Evolutionary conservation across 2,888 invertebrate genomes (phyloP), one percentile per base, ranked within the genome.

Genomic region (Sesamia inferens): DNA sequence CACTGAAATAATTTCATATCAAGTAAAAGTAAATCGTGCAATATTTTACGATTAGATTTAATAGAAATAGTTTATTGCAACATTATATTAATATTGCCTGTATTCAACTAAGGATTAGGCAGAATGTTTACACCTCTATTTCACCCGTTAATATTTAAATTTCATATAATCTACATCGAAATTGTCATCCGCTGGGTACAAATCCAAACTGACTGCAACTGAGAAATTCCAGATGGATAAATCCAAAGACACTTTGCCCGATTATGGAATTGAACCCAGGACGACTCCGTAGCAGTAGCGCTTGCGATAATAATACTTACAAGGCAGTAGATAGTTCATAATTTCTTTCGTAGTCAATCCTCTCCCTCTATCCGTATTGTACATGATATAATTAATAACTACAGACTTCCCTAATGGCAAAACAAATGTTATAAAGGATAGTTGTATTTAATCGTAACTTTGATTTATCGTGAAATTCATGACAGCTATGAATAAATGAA

Each of bases 401-500:
- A 68, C 6, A 75, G 22, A 19, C 13, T 47, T 54, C n/a, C 31
- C 0, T 47, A 39, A 39, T 39, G 22, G 54, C 42, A 14, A 51
- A 54, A 68, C 14, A 68, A 51, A 54, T 5, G 4, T 19, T 57
- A 24, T 42, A 3, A 70, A 64, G 58, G 22, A 65, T n/a, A 16
- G 24, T 16, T 24, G n/a, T 51, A 22, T 19, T 55, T 79, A 63
- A 79, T 78, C 14, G 3, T 44, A 59, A 22, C 63, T 55, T 57
- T 74, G 7, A 74, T 66, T 47, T 54, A 68, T 57, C 55, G 42
- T 44, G 47, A 58, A 67, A 75, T 64, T 74, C n/a, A 67, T 59
- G 48, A 80, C 42, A 76, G 70, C 44, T 55, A 59, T 70, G 72
- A 77, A 65, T 67, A 80, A 63, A 31, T 31, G 31, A 31, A 31